phyloP scores from a whole-genome alignment of 2,797 vertebrate genomes.

The Pampus argenteus region DNA sequence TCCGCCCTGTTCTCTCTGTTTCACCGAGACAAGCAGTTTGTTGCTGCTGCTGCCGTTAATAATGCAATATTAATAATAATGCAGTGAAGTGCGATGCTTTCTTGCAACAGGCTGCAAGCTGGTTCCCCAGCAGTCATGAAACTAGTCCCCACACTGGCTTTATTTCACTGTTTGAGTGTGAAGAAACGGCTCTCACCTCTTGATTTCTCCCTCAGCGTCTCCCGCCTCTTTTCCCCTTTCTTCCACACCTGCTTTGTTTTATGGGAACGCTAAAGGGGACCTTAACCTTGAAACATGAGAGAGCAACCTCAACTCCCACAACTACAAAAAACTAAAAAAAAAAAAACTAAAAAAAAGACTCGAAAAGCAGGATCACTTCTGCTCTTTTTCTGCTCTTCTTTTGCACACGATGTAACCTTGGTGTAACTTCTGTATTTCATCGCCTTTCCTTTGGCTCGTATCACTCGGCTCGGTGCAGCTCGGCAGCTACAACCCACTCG shows the following conservation, averaged over 20 bases:
- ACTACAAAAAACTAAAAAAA: conserved; percentile 37
- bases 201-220: conserved; percentile 47
- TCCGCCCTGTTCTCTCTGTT: conserved; percentile 53
- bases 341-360: conserved; percentile 6
- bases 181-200: conserved; percentile 57
- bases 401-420: conserved; percentile 63
- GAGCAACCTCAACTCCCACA: conserved; percentile 55
- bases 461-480: conserved; percentile 59
- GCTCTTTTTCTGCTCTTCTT: no score
- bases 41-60: conserved; percentile 33
- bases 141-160: background rate
- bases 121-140: background rate
- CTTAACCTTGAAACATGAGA: conserved; percentile 69
- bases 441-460: conserved; percentile 53
- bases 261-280: conserved; percentile 61
- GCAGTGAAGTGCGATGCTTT: conserved; percentile 21
- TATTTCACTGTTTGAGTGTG: conserved; percentile 28
- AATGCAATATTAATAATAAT: conserved; percentile 38
- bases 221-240: conserved; percentile 39
- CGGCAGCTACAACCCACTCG: conserved; percentile 71
- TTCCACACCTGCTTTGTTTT: conserved; percentile 63
- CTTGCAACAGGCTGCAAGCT: conserved; percentile 30
- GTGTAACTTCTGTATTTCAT: conserved; percentile 68
- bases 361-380: conserved; percentile 19
- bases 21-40: conserved; percentile 46